Evolutionary conservation across 2,888 invertebrate species (phyloP), one percentile per base, ranked within the genome.

Genomic region (Agrochola circellaris): DNA sequence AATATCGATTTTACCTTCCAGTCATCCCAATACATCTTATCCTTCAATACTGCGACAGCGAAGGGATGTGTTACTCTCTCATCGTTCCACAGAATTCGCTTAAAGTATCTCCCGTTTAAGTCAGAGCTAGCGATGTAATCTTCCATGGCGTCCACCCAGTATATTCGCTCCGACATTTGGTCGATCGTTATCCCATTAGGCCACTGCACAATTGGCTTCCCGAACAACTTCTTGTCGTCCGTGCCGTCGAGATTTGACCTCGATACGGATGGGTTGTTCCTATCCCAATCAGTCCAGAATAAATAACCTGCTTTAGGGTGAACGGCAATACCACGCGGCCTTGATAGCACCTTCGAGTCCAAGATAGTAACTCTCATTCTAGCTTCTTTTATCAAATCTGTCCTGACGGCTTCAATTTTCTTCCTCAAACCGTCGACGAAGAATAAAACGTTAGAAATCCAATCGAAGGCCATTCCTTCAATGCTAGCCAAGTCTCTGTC

Each of bases 241-340:
- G 97, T 97, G 0, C 99, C 99, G 91, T 99, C 98, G 82, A 99
- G 96, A 91, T 98, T 98, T 0, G 99, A 98, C 72, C 98, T 96
- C 13, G 98, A 98, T 13, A 99, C 97, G 0, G 98, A 98, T 0
- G 99, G 98, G 84, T 97, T 97, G n/a, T 97, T 97, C 6, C 97
- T 97, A 8, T 98, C 98, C 99, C 99, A 99, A 92, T 99, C 99
- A 0, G 99, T 98, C 98, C 99, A 99, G 92, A 98, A 99, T 93
- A 97, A 82, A 87, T 97, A 98, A 76, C 99, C 99, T 71, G 97
- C 97, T 90, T 97, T 97, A 0, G 99, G 99, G 95, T 99, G 99
- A 0, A 99, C 97, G 0, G 98, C 98, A 73, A 99, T 98, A 15
- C 98, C 98, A 81, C 98, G 95, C 0, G 99, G 99, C 87, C 98